Percentiles rank a stretch among this genome's conserved stretches.
phyloP scores from a whole-genome alignment of 1,140 invertebrate species.

The Chlorops oryzae region DNA sequence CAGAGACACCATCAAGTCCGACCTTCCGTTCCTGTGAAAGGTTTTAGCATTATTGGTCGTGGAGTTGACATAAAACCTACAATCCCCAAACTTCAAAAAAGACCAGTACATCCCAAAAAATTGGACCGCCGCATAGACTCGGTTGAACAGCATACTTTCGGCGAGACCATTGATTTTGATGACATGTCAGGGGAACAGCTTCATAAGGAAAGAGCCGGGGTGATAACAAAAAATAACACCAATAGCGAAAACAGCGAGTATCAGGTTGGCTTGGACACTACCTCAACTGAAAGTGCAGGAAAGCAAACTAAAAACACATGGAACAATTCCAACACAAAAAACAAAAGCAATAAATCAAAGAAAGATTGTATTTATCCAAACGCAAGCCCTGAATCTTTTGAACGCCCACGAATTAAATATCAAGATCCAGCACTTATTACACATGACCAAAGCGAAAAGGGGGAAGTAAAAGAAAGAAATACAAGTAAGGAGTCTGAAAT shows the following conservation, averaged over 20 bases:
- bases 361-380: too few relatives aligned
- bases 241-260: slow-evolving; percentile 51
- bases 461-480: too few relatives aligned
- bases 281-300: slow-evolving; percentile 61
- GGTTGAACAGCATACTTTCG: slow-evolving; percentile 35
- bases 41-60: slow-evolving; percentile 42
- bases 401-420: too few relatives aligned
- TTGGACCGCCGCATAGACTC: slow-evolving; percentile 42
- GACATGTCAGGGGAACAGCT: slow-evolving; percentile 44
- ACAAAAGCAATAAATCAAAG: too few relatives aligned
- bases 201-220: slow-evolving; percentile 34
- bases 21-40: slow-evolving; percentile 38
- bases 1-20: slow-evolving; percentile 39
- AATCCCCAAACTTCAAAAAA: too few relatives aligned
- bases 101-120: too few relatives aligned
- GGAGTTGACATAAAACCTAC: slow-evolving; percentile 40
- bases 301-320: too few relatives aligned
- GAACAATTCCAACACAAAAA: too few relatives aligned
- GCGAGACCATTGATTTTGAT: slow-evolving; percentile 41
- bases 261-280: slow-evolving; percentile 66
- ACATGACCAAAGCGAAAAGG: too few relatives aligned
- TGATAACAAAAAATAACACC: slow-evolving; percentile 23
- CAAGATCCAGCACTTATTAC: too few relatives aligned
- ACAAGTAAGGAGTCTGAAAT: too few relatives aligned
- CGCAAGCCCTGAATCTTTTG: too few relatives aligned